Conservation (phyloP, 2,888 invertebrate species). For the Pheosia tremula region DNA sequence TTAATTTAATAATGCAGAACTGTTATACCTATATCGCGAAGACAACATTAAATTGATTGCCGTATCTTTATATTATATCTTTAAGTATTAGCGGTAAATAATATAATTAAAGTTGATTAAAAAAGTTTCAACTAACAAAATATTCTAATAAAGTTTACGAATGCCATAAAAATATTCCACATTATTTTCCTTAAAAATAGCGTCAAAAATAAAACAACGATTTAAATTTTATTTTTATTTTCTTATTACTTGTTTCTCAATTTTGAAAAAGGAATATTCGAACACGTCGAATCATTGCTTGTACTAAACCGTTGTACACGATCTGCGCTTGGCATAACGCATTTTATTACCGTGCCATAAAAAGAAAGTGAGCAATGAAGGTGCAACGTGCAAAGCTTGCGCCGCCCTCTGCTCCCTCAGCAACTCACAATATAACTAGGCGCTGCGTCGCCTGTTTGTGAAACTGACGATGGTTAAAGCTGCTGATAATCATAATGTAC, state of each 20-base stretch:
- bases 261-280: neutral
- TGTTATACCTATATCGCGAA: neutral
- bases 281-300: neutral
- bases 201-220: too few relatives aligned
- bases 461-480: constrained; percentile 1
- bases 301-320: neutral
- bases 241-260: neutral
- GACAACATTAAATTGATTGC: neutral
- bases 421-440: neutral
- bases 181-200: too few relatives aligned
- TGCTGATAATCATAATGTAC: too few relatives aligned
- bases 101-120: too few relatives aligned
- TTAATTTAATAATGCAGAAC: neutral
- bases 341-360: constrained; percentile 26
- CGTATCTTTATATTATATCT: neutral
- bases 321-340: neutral
- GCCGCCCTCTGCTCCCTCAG: neutral
- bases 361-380: constrained; percentile 26
- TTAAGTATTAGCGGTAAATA: too few relatives aligned
- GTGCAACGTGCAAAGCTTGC: constrained; percentile 14
- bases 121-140: too few relatives aligned
- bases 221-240: neutral
- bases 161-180: too few relatives aligned
- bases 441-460: neutral
- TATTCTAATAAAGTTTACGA: too few relatives aligned